Evolutionary conservation across 2,888 invertebrate genomes (phyloP).

Genomic region (Aphidoletes aphidimyza): DNA sequence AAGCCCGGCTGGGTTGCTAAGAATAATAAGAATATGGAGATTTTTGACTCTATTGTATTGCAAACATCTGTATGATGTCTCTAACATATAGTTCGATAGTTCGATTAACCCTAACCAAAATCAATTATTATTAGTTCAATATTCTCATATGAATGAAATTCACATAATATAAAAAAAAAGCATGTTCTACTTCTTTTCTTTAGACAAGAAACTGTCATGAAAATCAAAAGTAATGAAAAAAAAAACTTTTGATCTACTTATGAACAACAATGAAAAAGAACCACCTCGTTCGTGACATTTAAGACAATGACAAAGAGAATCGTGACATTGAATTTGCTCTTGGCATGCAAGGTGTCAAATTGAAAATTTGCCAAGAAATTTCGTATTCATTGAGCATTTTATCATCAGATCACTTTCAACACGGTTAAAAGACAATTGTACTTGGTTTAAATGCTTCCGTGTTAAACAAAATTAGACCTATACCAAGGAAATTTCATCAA

Average conservation of each 20-base stretch:
- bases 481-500: neutral
- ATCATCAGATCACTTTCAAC: neutral
- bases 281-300: neutral
- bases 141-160: too few relatives aligned
- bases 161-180: too few relatives aligned
- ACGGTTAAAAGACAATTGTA: neutral
- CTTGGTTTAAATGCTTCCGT: neutral
- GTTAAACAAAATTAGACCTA: neutral
- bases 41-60: too few relatives aligned
- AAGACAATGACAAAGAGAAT: neutral
- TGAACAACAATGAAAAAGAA: neutral
- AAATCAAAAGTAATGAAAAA: too few relatives aligned
- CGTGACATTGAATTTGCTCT: conserved; percentile 30
- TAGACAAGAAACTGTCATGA: too few relatives aligned
- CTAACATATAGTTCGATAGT: too few relatives aligned
- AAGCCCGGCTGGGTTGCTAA: too few relatives aligned
- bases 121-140: too few relatives aligned
- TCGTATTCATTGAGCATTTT: neutral
- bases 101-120: too few relatives aligned
- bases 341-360: conserved; percentile 42
- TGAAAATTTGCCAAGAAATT: neutral
- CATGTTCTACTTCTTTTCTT: too few relatives aligned
- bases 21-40: too few relatives aligned
- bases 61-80: too few relatives aligned
- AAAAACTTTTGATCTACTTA: neutral